Evolutionary conservation across 1,140 invertebrate genomes (phyloP).

Genomic region (Penaeus indicus): DNA sequence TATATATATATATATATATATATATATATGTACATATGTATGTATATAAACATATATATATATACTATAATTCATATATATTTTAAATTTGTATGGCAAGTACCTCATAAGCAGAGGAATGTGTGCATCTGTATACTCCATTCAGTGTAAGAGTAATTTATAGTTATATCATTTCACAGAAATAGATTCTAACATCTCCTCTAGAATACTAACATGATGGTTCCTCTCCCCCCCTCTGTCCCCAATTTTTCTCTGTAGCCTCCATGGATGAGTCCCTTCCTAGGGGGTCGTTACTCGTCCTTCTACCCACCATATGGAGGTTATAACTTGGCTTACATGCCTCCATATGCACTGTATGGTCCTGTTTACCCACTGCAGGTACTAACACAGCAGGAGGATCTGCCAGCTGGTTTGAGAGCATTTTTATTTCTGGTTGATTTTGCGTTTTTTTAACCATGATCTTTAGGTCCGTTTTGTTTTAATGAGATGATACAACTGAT

Average conservation of each 20-base stretch:
- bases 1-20: no score
- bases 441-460: neutral
- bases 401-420: constrained; percentile 23
- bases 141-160: no score
- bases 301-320: constrained; percentile 52
- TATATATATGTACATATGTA: no score
- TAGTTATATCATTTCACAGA: neutral
- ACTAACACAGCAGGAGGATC: constrained; percentile 23
- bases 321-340: constrained; percentile 53
- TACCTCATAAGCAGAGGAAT: no score
- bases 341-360: constrained; percentile 65
- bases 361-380: constrained; percentile 62
- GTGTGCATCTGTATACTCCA: no score
- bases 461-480: no score
- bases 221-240: neutral
- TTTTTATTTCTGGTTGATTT: neutral
- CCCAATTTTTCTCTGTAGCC: constrained; percentile 36
- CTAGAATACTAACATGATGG: constrained; percentile 24
- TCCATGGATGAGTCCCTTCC: constrained; percentile 61
- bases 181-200: neutral
- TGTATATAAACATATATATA: no score
- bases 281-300: constrained; percentile 55
- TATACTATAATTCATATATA: no score
- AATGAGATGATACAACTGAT: no score
- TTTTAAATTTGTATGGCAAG: no score